phyloP scores from a whole-genome alignment of 2,888 invertebrate species.

The Calameuta filiformis region DNA sequence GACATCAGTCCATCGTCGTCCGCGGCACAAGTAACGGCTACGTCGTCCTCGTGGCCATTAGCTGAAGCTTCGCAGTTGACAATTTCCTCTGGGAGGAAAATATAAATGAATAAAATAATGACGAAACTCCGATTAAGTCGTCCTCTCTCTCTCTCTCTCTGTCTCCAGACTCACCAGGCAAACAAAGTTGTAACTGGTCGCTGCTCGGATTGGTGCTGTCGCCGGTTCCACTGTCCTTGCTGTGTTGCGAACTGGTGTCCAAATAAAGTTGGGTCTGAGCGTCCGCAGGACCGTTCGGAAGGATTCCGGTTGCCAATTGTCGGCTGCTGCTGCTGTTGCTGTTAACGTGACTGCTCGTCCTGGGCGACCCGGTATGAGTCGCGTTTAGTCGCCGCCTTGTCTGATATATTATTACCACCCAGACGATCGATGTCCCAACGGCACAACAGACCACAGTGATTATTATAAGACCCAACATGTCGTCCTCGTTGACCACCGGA shows the following conservation, averaged over 20 bases:
- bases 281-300: constrained; percentile 61
- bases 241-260: constrained; percentile 80
- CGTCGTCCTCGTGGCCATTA: constrained; percentile 51
- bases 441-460: constrained; percentile 92
- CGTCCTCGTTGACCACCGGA: constrained; percentile 74
- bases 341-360: constrained; percentile 66
- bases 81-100: constrained; percentile 45
- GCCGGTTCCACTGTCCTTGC: constrained; percentile 85
- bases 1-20: not conserved
- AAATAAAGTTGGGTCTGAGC: constrained; percentile 65
- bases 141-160: not conserved
- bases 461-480: constrained; percentile 87
- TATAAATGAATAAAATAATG: not conserved
- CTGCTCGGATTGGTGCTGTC: constrained; percentile 82
- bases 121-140: not conserved
- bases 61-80: constrained; percentile 40
- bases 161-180: constrained; percentile 47
- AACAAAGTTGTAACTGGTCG: constrained; percentile 69
- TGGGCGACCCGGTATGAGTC: constrained; percentile 59
- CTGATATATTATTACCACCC: constrained; percentile 92
- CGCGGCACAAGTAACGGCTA: not conserved
- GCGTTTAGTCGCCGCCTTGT: constrained; percentile 77
- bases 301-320: constrained; percentile 65
- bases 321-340: constrained; percentile 54
- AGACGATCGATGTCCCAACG: constrained; percentile 89